These are phyloP conservation scores for Xylota sylvarum DNA, from an alignment of 2,888 invertebrate genomes.

Conservation along the genomic window DNA sequence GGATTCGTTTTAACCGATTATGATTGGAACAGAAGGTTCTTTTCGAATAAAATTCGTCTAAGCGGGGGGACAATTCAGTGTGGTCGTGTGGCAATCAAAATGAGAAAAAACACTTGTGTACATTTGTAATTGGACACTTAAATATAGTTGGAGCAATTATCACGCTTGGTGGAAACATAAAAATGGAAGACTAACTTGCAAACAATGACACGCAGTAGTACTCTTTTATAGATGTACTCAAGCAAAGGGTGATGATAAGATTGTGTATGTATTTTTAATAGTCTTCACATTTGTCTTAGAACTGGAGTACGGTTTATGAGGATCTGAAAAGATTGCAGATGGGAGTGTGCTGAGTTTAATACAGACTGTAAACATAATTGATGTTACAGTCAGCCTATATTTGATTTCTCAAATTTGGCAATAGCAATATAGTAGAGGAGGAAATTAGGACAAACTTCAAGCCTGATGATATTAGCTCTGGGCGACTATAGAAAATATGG, in stretches of 20 bases:
- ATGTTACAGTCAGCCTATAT: no score
- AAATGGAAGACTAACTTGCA: neutral
- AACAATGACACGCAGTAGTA: neutral
- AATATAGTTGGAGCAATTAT: slow-evolving; percentile 19
- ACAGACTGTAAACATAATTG: no score
- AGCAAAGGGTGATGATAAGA: neutral
- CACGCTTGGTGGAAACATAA: neutral
- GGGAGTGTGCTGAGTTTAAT: no score
- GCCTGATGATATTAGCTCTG: no score
- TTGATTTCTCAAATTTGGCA: no score
- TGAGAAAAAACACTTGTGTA: neutral
- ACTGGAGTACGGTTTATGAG: no score
- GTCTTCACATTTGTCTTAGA: no score
- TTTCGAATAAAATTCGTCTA: neutral
- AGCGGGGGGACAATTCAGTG: neutral
- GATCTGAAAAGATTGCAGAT: no score
- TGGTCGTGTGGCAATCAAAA: slow-evolving; percentile 2
- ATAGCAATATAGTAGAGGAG: no score
- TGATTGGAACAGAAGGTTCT: neutral
- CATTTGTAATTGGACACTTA: neutral
- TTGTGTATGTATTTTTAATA: no score
- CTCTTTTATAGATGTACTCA: neutral
- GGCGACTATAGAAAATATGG: no score
- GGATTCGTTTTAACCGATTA: neutral
- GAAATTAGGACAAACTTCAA: no score